Evolutionary conservation across 1,140 invertebrate species (phyloP), one percentile per base, ranked within the genome.

Genomic region (Drosophila azteca): DNA sequence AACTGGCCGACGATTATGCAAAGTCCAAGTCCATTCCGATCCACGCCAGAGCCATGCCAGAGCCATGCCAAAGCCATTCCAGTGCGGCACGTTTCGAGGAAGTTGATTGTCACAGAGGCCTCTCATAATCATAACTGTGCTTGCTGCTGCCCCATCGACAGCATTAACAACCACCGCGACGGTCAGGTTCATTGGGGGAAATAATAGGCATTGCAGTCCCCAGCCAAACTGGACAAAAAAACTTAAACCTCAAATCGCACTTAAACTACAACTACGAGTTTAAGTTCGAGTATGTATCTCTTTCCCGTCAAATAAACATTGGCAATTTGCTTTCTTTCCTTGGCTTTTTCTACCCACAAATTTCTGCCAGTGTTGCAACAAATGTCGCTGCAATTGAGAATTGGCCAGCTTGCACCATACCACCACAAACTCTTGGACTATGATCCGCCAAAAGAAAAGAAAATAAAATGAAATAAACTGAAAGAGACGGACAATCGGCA

Each of bases 101-200:
- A 85, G 82, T 85, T 77, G 60, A 83, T 83, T 83, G 79, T 83
- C 79, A 84, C 79, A 83, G 68, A 62, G 35, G 29, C 63, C 64
- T 77, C 61, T 76, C 65, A 76, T 74, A 76, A 81, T 87, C 81
- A 84, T 74, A 75, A 75, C 71, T 75, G 71, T 75, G 71, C 65
- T 74, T 70, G 71, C 65, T 51, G 31, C 59, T 57, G 39, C 15
- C 43, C 45, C 67, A 22, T 35, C 55, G 31, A 50, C 66, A 49
- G 59, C 41, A 41, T 22, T 39, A 50, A 29, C 65, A 48, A 65
- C 61, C 24, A 7, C 24, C 39, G 48, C 71, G 82, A 85, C 82
- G 81, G 81, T 85, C 81, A 85, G 81, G 81, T 85, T 85, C 82
- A 85, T 78, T 82, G 84, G 55, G 84, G 55, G 59, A 87, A 78